Evolutionary conservation across 2,113 vertebrate species (phyloP), one percentile per base, ranked within the genome.

Genomic region (Empidonax alnorum): DNA sequence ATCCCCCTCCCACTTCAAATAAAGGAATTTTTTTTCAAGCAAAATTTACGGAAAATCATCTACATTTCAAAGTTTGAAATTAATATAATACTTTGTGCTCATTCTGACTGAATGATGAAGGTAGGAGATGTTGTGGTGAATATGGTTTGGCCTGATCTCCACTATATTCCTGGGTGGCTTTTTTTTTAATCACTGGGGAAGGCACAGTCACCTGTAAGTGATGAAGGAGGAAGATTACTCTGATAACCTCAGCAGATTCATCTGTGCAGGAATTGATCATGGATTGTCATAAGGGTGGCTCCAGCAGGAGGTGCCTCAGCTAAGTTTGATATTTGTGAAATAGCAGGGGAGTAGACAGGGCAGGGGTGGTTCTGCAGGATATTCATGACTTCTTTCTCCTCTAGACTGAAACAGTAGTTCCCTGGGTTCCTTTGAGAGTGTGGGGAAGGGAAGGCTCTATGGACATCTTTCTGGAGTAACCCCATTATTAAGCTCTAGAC

Each of bases 371-470:
- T n/a, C 22, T 49, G 39, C 42, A 50, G 31, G 42, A 16, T 41
- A n/a, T 23, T 61, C 5, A 37, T 47, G 44, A 25, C 16, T 35
- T 42, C 10, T 14, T 80, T 77, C 24, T 73, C 7, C 21, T 86
- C 14, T n/a, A 27, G 55, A 21, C 25, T 67, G 28, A 55, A 53
- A 16, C 10, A 9, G 6, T 14, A 0, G 0, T 49, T 61, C 73
- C 33, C 23, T 37, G 41, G 12, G 13, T 66, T 83, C 35, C 37
- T 94, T 20, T 76, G 24, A 4, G 50, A 53, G 2, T 12, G 47
- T 59, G 35, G 20, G 4, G 1, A 7, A 87, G 30, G 44, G 18
- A 63, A 59, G 39, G 12, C 12, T 82, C 33, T 90, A 21, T 25
- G 52, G 47, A 16, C 13, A 7, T 25, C 44, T 73, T 39, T n/a